Percentiles rank a stretch among this genome's conserved stretches.
Conservation (phyloP, 1,140 invertebrate genomes). For the Drosophila bocqueti region DNA sequence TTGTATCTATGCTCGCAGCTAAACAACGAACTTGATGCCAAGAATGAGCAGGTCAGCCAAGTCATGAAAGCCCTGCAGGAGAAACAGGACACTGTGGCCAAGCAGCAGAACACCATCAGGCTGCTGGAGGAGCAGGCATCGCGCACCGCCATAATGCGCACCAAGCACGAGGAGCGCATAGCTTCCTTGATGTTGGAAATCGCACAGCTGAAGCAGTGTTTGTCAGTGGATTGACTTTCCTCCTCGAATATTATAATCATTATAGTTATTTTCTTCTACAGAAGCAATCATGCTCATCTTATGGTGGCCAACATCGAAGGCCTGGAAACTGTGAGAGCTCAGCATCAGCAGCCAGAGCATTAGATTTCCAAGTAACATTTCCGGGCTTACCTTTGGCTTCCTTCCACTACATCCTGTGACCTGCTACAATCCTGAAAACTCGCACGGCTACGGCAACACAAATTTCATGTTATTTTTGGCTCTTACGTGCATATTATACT, state of each 20-base stretch:
- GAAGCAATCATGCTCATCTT: not conserved
- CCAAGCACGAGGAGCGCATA: conserved; percentile 88
- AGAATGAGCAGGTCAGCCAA: conserved; percentile 86
- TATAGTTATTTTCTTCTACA: not conserved
- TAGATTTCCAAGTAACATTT: not conserved
- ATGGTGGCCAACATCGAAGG: not conserved
- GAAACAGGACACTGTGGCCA: conserved; percentile 87
- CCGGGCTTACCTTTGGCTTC: not conserved
- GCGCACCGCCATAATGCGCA: conserved; percentile 87
- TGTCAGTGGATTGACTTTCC: conserved; percentile 51
- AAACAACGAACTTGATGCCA: conserved; percentile 85
- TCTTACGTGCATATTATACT: conserved; percentile 4
- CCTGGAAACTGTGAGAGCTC: not conserved
- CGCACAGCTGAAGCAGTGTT: conserved; percentile 41
- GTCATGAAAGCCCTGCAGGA: conserved; percentile 86
- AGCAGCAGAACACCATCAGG: conserved; percentile 87
- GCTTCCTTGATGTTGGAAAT: conserved; percentile 86
- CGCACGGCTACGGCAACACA: not conserved
- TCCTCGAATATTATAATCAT: not conserved
- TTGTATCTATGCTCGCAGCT: conserved; percentile 74
- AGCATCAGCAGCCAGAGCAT: not conserved
- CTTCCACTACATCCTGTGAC: not conserved
- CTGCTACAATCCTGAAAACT: too few species aligned
- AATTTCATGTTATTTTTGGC: conserved; percentile 17
- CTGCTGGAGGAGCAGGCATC: conserved; percentile 87